Evolutionary conservation across 2,113 vertebrate species (phyloP), one percentile per base, ranked within the genome.

Genomic region (Nyctereutes procyonoides): DNA sequence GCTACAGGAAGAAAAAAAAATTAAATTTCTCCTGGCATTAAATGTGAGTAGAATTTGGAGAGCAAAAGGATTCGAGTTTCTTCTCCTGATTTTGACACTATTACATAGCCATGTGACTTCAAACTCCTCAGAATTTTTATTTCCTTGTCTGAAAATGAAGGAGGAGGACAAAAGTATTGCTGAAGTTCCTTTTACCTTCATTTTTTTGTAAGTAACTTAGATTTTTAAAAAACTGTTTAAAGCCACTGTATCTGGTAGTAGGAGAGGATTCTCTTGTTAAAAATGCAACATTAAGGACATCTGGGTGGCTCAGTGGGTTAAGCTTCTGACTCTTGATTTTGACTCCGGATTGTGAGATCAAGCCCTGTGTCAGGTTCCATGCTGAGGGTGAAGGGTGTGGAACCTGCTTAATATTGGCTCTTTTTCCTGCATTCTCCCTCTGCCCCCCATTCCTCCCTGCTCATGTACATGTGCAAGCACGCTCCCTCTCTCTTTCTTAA

Each of bases 391-490:
- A 17, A 69, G 32, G 30, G 32, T 1, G 3, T 69, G 32, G 3
- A 69, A 17, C 17, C 17, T 19, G 16, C 17, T 69, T 35, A 69
- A 69, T 32, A 20, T 35, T 20, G 17, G 16, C 9, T 69, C 67
- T 69, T 43, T 43, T 17, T 69, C 67, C 67, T 17, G 26, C 26
- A 10, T 19, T 63, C 26, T 63, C 26, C 26, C 62, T 69, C 67
- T 69, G 17, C 32, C 16, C 67, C 67, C 67, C 19, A 8, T 1
- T 69, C 32, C 67, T 8, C 17, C 17, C 67, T 20, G 32, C 32
- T 69, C 17, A 69, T 2, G 3, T 2, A 6, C 32, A 20, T 69
- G 3, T 13, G 1, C n/a, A 69, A 69, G 67, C 32, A 19, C 0
- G 32, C 67, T 69, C 4, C 28, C 62, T 63, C 67, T 69, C 4